Evolutionary conservation across 2,797 vertebrate species (phyloP), one percentile per base, ranked within the genome.

Genomic region (Gallinago nigripennis): DNA sequence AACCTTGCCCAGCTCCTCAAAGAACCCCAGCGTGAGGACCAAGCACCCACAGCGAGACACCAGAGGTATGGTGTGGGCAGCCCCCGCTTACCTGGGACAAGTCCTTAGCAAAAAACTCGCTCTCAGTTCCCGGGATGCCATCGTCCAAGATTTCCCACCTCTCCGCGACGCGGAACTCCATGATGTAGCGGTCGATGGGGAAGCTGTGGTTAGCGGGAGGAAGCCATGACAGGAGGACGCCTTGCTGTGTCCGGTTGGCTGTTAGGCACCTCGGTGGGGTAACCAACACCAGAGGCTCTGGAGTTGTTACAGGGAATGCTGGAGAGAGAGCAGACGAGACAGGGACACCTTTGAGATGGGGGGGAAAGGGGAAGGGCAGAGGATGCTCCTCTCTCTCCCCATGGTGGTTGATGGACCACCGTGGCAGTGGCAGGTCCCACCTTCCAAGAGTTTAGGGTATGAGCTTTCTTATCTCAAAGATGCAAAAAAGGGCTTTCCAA

Each of bases 221-320:
- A 92, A 99, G 99, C 99, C 99, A 99, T 11, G 99, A 99, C 96
- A 99, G 98, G 92, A 99, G 98, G 95, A 99, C 99, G 96, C 99
- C 99, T 97, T 99, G 99, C 98, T 99, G 99, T 95, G 99, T 99
- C 98, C 99, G 98, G 96, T 99, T 99, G 98, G 99, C 99, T 98
- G 99, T 99, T 98, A 99, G 99, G 99, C 99, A 99, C 99, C 99
- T 98, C 96, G 99, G 99, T 99, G 99, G 99, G 98, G 99, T 99
- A 98, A 99, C 98, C 98, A 99, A 99, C 99, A 99, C 99, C 98
- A 99, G 98, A 97, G 99, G 99, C 99, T 99, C 99, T 98, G 99
- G 99, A 98, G 99, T 99, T 98, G 99, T 99, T 98, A 99, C 97
- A 94, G 99, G 99, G 98, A 99, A 99, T 98, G 99, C 99, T 99